phyloP scores from a whole-genome alignment of 2,113 vertebrate species.

The Aptenodytes patagonicus region DNA sequence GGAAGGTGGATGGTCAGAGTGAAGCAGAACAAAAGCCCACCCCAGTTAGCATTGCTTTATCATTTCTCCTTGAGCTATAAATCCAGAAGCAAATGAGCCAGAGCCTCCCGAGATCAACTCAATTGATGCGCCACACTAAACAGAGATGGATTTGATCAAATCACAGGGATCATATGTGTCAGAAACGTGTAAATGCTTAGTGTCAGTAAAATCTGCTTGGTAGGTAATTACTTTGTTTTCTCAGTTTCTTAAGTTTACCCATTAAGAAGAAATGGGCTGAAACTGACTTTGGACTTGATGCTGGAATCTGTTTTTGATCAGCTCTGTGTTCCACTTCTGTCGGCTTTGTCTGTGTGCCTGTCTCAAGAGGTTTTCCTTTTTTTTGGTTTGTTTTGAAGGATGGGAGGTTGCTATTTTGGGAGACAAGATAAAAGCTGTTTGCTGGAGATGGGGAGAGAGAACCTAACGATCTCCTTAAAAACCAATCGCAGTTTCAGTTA shows the following conservation, averaged over 20 bases:
- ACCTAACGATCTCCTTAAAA: not conserved
- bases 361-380: conserved; percentile 15
- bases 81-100: conserved; percentile 20
- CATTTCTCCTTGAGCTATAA: not conserved
- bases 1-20: not conserved
- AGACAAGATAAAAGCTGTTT: conserved; percentile 47
- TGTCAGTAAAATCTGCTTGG: not conserved
- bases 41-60: not conserved
- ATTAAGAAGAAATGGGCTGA: conserved; percentile 2
- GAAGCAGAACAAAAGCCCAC: conserved; percentile 10
- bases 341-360: not conserved
- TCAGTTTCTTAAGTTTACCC: not conserved
- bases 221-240: conserved; percentile 19
- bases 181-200: not conserved
- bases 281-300: not conserved
- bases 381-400: conserved; percentile 34
- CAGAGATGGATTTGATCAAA: not conserved
- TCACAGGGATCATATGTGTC: not conserved
- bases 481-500: not conserved
- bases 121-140: not conserved
- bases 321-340: conserved; percentile 28
- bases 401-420: conserved; percentile 51
- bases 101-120: not conserved
- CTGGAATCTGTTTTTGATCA: conserved; percentile 59
- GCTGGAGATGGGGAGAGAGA: not conserved